Base-by-base conservation (phyloP, 2,888 invertebrate genomes). In the Agonopterix alstromeriana region DNA sequence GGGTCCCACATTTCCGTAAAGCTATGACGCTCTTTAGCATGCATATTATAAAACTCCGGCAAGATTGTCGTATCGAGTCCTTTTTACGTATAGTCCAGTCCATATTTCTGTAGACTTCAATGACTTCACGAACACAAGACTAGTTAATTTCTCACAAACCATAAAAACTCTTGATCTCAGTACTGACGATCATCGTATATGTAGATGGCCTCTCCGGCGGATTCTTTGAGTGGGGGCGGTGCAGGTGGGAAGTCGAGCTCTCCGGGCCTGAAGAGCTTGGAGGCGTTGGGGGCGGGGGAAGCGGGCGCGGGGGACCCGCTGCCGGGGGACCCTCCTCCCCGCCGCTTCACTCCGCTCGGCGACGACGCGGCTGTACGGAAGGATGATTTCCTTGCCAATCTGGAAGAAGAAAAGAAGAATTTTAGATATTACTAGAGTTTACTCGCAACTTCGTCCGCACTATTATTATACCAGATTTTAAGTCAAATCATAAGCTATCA, bases 321-420 rank as follows among this genome's bases (percentile, higher is more conserved):
- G 53, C 78, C 77, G 2, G 86, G 82, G 9, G 82, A 82, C 7
- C 85, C 84, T 41, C 83, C 85, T 53, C 85, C 85, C 61, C 88
- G 84, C 14, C 87, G 75, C 71, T 87, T 87, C 65, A 86, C 84
- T 43, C 85, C 86, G 60, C 82, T 69, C 11, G 83, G 75, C 8
- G 76, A 71, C 8, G 76, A 71, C 36, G 90, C 56, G 2, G 70
- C 61, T 40, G 90, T 79, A 49, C 94, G 90, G 79, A 94, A 92
- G 14, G 93, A 92, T 1, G 93, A 94, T 43, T 93, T 89, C 36
- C 93, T 86, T 7, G 94, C 92, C 68, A 94, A 89, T 60, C 94
- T 91, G 45, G 35, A 48, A 43, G 7, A 14, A 36, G 27, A 7
- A 27, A 17, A 17, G 2, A 17, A 17, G 17, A 40, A 38, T n/a